These are phyloP conservation scores for Phylloscopus trochilus DNA, from an alignment of 2,113 vertebrate genomes.

Conservation along the genomic window DNA sequence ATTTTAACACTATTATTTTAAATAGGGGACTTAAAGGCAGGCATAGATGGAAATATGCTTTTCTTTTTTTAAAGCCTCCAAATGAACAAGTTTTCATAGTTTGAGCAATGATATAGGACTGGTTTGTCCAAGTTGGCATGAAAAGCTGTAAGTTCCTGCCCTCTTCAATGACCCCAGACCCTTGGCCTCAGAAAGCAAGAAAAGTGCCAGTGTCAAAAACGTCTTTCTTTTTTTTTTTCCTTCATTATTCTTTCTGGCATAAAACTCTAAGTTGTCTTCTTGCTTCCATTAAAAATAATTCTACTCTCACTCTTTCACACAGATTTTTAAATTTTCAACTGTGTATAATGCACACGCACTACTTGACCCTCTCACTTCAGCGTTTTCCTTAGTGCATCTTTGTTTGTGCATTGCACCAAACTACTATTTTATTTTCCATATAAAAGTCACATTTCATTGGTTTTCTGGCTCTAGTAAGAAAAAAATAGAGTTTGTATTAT, in stretches of 20 bases:
- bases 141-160: background rate
- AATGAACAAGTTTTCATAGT: background rate
- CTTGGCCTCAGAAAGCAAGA: background rate
- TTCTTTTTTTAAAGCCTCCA: background rate
- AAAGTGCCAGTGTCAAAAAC: background rate
- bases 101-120: background rate
- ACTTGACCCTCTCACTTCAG: background rate
- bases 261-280: background rate
- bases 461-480: background rate
- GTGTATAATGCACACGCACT: accelerated
- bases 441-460: background rate
- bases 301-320: background rate
- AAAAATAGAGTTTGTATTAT: background rate
- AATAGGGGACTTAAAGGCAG: background rate
- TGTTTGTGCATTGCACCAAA: background rate
- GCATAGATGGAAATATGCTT: background rate
- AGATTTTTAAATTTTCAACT: background rate
- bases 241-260: background rate
- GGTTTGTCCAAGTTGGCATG: background rate
- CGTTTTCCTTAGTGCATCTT: background rate
- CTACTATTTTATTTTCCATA: background rate
- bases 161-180: background rate
- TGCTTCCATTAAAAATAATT: background rate
- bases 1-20: background rate
- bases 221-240: accelerated